phyloP scores from a whole-genome alignment of 2,888 invertebrate genomes.

The Meliscaeva auricollis region DNA sequence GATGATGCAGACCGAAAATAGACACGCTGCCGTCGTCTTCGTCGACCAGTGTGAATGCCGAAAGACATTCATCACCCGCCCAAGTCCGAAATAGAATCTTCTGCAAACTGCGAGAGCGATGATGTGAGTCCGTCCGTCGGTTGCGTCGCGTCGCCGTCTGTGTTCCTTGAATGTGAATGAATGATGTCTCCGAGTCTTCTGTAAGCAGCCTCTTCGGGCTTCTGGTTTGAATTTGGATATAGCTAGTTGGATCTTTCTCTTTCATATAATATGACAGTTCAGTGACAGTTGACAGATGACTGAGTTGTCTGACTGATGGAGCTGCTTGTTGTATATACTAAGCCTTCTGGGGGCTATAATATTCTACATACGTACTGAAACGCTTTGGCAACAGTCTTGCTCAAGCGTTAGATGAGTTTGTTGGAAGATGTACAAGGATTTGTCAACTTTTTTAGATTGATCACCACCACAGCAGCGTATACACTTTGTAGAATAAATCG shows the following conservation, averaged over 20 bases:
- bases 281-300: conserved; percentile 79
- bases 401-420: conserved; percentile 70
- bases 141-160: conserved; percentile 76
- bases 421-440: conserved; percentile 62
- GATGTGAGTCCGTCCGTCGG: conserved; percentile 48
- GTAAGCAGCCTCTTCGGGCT: conserved; percentile 54
- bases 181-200: too few species aligned
- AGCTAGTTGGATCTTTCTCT: conserved; percentile 75
- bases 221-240: conserved; percentile 73
- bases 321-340: conserved; percentile 69
- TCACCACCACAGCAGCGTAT: conserved; percentile 38
- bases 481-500: conserved; percentile 7
- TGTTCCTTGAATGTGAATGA: conserved; percentile 76
- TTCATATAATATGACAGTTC: conserved; percentile 72
- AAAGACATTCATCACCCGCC: conserved; percentile 74
- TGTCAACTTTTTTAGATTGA: conserved; percentile 66
- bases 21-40: conserved; percentile 9
- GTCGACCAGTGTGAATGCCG: conserved; percentile 65
- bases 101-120: conserved; percentile 34
- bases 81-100: conserved; percentile 65
- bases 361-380: conserved; percentile 25
- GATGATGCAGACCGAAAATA: conserved; percentile 39
- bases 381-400: conserved; percentile 79
- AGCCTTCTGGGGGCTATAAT: conserved; percentile 64
- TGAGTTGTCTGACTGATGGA: conserved; percentile 79